A percentile compares a stretch with the other conserved stretches of the same genome.
These are phyloP conservation scores for Drosophila fungiperda DNA, from an alignment of 2,888 invertebrate genomes.

Conservation along the genomic window DNA sequence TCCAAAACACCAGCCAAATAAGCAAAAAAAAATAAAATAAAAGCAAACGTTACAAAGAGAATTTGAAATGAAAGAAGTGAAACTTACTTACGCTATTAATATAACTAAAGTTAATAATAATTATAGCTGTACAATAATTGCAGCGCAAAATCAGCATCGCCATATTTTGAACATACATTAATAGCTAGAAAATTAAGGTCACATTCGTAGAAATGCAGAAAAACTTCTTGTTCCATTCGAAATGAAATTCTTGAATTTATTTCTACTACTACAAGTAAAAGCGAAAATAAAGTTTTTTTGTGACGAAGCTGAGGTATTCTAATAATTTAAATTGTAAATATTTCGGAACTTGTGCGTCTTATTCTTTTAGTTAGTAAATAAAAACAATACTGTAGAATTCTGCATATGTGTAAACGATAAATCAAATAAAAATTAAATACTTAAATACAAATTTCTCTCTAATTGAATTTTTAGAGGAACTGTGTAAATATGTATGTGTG, in stretches of 20 bases:
- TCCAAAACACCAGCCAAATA: neutral
- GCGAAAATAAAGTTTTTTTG: neutral
- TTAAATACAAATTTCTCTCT: conserved; percentile 10
- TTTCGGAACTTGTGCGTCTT: neutral
- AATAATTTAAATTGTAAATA: conserved; percentile 40
- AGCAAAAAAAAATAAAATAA: neutral
- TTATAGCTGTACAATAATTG: conserved; percentile 6
- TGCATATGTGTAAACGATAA: conserved; percentile 50
- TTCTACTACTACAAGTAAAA: neutral
- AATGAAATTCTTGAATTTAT: neutral
- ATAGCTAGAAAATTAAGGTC: neutral
- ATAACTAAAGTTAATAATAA: neutral
- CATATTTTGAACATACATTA: conserved; percentile 6
- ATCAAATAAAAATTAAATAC: conserved; percentile 10
- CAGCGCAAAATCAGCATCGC: neutral
- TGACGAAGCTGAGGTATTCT: neutral
- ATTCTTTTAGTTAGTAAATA: conserved; percentile 2
- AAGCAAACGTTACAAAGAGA: neutral
- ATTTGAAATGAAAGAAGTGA: conserved; percentile 2
- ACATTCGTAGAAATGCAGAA: neutral
- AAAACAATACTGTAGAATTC: conserved; percentile 27
- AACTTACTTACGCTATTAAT: neutral
- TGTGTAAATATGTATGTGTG: conserved; percentile 61
- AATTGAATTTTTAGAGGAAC: conserved; percentile 32
- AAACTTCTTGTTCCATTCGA: neutral